These are phyloP conservation scores for Dolichoris vasculosae DNA, from an alignment of 1,140 invertebrate genomes.

Conservation along the genomic window DNA sequence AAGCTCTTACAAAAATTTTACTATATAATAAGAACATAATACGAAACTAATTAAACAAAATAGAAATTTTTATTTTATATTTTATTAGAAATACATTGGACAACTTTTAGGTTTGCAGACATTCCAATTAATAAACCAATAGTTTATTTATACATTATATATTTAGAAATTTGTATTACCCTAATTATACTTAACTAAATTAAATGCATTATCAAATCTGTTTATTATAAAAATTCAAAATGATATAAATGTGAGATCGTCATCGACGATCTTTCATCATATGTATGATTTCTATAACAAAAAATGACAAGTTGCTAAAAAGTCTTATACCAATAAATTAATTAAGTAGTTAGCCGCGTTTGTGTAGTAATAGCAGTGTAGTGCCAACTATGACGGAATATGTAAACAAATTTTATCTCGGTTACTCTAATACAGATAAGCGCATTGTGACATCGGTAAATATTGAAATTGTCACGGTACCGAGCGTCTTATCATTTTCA, in stretches of 20 bases:
- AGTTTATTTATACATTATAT: too few species aligned
- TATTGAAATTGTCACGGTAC: conserved; percentile 21
- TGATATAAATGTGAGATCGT: not conserved
- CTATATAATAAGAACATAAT: not conserved
- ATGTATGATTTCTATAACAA: not conserved
- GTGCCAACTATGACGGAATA: not conserved
- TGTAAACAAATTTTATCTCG: not conserved
- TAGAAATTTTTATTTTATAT: not conserved
- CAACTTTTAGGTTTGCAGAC: not conserved
- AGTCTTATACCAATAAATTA: conserved; percentile 1
- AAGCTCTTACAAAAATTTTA: not conserved
- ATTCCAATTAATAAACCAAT: too few species aligned
- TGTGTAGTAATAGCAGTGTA: not conserved
- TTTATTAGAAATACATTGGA: not conserved
- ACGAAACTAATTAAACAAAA: not conserved
- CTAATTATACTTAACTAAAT: too few species aligned
- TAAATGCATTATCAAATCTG: too few species aligned
- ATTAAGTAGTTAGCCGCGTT: not conserved
- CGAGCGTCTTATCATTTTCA: not conserved
- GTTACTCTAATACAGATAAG: not conserved
- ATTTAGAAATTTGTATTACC: too few species aligned
- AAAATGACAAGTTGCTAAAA: not conserved
- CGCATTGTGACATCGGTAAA: not conserved
- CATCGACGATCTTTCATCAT: not conserved
- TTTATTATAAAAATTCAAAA: too few species aligned